A percentile compares a stretch with the other conserved stretches of the same genome.
Evolutionary conservation across 2,888 invertebrate genomes (phyloP).

Genomic region (Priocnemis perturbator): DNA sequence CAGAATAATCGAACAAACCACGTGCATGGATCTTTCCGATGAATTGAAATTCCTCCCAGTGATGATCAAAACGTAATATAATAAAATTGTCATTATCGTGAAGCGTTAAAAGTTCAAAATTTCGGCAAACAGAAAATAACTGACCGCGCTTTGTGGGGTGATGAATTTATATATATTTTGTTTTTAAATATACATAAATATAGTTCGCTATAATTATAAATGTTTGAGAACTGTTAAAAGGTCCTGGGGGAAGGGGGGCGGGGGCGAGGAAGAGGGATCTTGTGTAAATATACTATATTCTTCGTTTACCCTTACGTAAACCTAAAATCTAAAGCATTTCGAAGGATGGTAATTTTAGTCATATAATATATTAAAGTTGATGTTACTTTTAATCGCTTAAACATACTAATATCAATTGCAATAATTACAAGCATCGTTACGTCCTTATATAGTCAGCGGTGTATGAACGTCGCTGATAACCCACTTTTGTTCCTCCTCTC

Average conservation of each 20-base stretch:
- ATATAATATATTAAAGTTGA: constrained; percentile 74
- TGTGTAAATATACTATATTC: constrained; percentile 32
- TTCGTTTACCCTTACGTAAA: constrained; percentile 59
- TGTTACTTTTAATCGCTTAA: constrained; percentile 73
- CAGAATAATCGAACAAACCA: too few species aligned
- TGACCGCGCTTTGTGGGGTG: constrained; percentile 37
- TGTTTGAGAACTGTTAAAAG: constrained; percentile 54
- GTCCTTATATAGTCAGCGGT: constrained; percentile 72
- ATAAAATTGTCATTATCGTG: too few species aligned
- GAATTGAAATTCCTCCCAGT: background rate
- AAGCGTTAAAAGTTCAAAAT: too few species aligned
- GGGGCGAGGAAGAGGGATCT: constrained; percentile 28
- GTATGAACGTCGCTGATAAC: constrained; percentile 66
- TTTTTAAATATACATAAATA: constrained; percentile 69
- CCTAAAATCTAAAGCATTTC: constrained; percentile 67
- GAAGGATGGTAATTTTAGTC: constrained; percentile 67
- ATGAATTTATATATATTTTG: constrained; percentile 65
- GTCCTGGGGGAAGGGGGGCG: constrained; percentile 41
- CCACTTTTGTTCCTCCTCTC: constrained; percentile 39
- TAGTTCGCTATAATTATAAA: constrained; percentile 67
- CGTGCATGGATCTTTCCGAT: too few species aligned
- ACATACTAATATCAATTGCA: constrained; percentile 74
- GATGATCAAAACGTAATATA: too few species aligned
- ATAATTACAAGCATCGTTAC: constrained; percentile 75
- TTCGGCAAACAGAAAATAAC: too few species aligned